Base-by-base conservation (phyloP, 2,113 vertebrate species). In the Brachirus orientalis region DNA sequence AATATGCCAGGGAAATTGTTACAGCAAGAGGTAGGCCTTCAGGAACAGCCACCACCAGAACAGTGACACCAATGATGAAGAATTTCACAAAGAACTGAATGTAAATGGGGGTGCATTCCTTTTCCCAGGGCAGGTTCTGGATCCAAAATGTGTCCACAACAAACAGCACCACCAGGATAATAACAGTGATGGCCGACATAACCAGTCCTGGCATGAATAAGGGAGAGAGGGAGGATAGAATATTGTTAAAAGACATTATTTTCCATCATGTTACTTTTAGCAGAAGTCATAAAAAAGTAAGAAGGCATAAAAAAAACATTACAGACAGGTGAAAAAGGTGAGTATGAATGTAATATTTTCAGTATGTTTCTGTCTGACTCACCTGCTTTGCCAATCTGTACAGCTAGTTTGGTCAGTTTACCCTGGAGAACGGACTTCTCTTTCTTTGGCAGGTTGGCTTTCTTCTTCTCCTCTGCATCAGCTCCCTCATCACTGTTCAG, bases 361-460 rank as follows among this genome's bases (percentile, higher is more conserved):
- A n/a, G 28, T 20, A 46, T 16, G 1, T 44, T 35, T 48, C 14
- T 8, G 14, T 37, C 35, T 6, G 8, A 59, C 84, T 86, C 67
- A 98, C 98, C 98, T 93, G 96, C 97, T 97, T 99, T 99, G 83
- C 98, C 98, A 84, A 99, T 99, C 87, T 99, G 98, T 63, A 99
- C 98, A 8, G 98, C 98, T 0, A 99, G 89, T 84, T 98, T 99
- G 67, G 97, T 99, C 63, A 99, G 95, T 79, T 99, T 99, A 60
- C 98, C 98, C 84, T 99, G 98, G 55, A 99, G 94, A 80, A 99
- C 98, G 0, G 98, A 99, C 86, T 99, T 99, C 79, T 99, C 98
- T 80, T 99, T 99, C 91, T 99, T 99, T 85, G 95, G 92, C 90
- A 96, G 77, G 83, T 94, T 96, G 88, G 96, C 35, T 93, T 96